Evolutionary conservation across 2,888 invertebrate genomes (phyloP), one percentile per base, ranked within the genome.

Genomic region (Oegoconia quadripuncta): DNA sequence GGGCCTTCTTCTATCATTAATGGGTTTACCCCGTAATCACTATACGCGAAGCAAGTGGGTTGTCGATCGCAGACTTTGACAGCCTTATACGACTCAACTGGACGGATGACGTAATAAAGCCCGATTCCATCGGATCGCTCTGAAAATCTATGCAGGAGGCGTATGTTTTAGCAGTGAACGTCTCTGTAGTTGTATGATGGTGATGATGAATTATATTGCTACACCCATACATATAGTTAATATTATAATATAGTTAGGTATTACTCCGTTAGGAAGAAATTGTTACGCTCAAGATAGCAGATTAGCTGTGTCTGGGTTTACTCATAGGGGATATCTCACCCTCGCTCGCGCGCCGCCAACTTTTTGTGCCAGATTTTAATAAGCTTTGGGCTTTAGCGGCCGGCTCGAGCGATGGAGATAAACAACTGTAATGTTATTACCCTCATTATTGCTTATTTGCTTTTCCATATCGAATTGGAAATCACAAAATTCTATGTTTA

Each of bases 361-460:
- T 76, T 78, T 81, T 80, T 78, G 74, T 69, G 74, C 72, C 72
- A 71, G 68, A 61, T 65, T 75, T 72, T 82, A 80, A 82, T 82
- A 76, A 79, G 78, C 77, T 82, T 52, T 59, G 82, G 75, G 82
- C 70, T 66, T 78, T 64, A 50, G 78, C 60, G 74, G 46, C 65
- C 46, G 48, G 52, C 58, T 48, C 53, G 58, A 62, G 56, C 54
- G 48, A 52, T 52, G 64, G 66, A 60, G 50, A 65, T 66, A 72
- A 73, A 60, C 48, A 53, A 46, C 45, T 37, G 59, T 55, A 57
- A 58, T 50, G 50, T 48, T 58, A 59, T 60, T 55, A 54, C 46
- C 45, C 37, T 41, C 35, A 48, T 52, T 48, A 52, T 48, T 42
- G 33, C 60, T 55, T 57, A 62, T 62, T 60, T 60, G 62, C 64